Evolutionary conservation across 2,888 invertebrate species (phyloP).

Genomic region (Caenorhabditis imperialis): DNA sequence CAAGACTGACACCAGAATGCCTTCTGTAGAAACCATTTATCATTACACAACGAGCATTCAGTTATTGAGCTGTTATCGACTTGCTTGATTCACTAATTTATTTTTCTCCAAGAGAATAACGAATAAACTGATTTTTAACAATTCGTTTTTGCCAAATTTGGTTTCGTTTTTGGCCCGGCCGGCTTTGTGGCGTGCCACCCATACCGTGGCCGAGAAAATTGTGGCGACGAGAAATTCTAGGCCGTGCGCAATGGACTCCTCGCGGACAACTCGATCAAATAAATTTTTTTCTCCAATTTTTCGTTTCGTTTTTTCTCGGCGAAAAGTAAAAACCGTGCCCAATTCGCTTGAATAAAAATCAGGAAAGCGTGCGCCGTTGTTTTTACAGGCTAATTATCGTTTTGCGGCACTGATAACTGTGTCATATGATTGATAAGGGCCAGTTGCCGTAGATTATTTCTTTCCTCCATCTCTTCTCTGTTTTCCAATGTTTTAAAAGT

Average conservation of each 20-base stretch:
- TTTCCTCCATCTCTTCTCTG: slow-evolving; percentile 1
- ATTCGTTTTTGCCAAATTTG: too few relatives aligned
- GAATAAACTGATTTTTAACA: background rate
- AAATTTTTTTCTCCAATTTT: background rate
- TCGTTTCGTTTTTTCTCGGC: background rate
- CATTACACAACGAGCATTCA: too few relatives aligned
- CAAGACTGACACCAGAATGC: slow-evolving; percentile 17
- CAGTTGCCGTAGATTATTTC: background rate
- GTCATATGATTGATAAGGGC: slow-evolving; percentile 28
- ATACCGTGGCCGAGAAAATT: background rate
- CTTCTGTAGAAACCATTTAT: slow-evolving; percentile 19
- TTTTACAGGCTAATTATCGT: background rate
- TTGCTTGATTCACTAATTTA: slow-evolving; percentile 40
- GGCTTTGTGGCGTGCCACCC: too few relatives aligned
- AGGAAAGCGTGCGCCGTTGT: background rate
- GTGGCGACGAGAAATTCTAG: background rate
- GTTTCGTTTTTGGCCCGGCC: too few relatives aligned
- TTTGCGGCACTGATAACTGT: slow-evolving; percentile 12
- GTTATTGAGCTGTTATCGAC: slow-evolving; percentile 8
- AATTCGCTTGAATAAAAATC: too few relatives aligned
- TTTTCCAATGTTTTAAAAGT: slow-evolving; percentile 1
- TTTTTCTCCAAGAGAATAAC: slow-evolving; percentile 38
- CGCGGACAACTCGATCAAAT: slow-evolving; percentile 19
- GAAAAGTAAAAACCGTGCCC: too few relatives aligned
- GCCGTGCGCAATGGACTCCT: slow-evolving; percentile 3